Evolutionary conservation across 2,797 vertebrate species (phyloP).

Genomic region (Spatula clypeata): DNA sequence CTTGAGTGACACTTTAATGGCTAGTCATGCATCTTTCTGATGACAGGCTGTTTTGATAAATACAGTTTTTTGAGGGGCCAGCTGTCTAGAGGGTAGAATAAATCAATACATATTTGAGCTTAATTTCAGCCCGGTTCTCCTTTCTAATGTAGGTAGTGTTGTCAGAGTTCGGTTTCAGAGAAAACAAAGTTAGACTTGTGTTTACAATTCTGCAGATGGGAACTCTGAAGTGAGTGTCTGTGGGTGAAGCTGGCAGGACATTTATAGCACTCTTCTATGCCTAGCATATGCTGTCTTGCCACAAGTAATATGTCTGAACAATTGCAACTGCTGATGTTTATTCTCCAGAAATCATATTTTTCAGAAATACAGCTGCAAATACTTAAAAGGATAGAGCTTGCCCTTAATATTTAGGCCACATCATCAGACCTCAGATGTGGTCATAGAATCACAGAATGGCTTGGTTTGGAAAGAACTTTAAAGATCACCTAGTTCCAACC

Average conservation of each 20-base stretch:
- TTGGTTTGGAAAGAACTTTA: too few relatives aligned
- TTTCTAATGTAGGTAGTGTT: not conserved
- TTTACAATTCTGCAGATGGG: not conserved
- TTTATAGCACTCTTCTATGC: constrained; percentile 8
- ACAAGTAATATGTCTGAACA: constrained; percentile 49
- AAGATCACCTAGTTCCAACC: too few relatives aligned
- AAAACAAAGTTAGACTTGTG: not conserved
- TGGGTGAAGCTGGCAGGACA: constrained; percentile 36
- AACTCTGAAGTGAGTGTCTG: constrained; percentile 27
- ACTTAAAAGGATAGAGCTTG: constrained; percentile 35
- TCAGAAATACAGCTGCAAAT: constrained; percentile 63
- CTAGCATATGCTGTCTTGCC: constrained; percentile 25
- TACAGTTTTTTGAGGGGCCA: not conserved
- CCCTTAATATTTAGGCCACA: constrained; percentile 57
- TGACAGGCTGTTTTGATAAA: not conserved
- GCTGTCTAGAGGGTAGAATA: not conserved
- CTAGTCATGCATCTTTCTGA: not conserved
- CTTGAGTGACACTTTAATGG: not conserved
- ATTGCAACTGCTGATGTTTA: constrained; percentile 51
- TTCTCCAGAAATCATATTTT: constrained; percentile 41
- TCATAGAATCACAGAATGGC: not conserved
- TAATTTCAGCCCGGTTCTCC: not conserved
- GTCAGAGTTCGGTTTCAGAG: not conserved
- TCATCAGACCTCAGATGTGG: constrained; percentile 18
- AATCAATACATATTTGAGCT: not conserved